Conservation (phyloP, 2,113 vertebrate species). For the Chaenocephalus aceratus region DNA sequence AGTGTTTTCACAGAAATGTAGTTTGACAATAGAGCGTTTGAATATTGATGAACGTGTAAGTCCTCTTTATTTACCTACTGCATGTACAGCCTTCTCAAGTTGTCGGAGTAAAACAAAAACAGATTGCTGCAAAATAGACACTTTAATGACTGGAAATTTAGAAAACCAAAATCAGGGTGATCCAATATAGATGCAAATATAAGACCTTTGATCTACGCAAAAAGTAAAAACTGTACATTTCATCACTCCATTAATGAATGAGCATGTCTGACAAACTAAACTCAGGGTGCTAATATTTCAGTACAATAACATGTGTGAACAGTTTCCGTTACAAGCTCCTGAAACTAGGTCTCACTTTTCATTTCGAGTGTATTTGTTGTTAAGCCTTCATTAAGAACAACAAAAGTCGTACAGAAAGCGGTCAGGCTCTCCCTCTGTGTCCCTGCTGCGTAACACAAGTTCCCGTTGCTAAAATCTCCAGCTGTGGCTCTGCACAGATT, state of each 20-base stretch:
- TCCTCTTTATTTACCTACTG: not conserved
- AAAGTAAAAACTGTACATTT: slow-evolving; percentile 6
- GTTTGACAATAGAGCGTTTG: slow-evolving; percentile 2
- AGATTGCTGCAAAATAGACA: not conserved
- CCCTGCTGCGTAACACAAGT: not conserved
- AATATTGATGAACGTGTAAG: not conserved
- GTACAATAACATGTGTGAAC: not conserved
- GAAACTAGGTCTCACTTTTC: slow-evolving; percentile 1
- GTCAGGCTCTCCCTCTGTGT: slow-evolving; percentile 3
- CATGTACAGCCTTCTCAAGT: not conserved
- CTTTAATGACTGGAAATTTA: not conserved
- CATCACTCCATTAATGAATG: not conserved
- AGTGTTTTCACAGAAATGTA: slow-evolving; percentile 3
- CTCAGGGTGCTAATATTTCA: not conserved
- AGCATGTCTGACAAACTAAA: slow-evolving; percentile 1
- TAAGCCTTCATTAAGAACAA: slow-evolving; percentile 13
- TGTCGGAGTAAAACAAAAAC: slow-evolving; percentile 5
- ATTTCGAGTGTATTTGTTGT: slow-evolving; percentile 7
- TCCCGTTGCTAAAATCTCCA: slow-evolving; percentile 12
- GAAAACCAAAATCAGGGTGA: not conserved
- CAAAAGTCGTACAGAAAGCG: not conserved
- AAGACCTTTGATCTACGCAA: not conserved
- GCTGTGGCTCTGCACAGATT: not conserved
- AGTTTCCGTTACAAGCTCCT: slow-evolving; percentile 21
- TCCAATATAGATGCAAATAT: not conserved